Conservation (phyloP, 2,888 invertebrate genomes). For the Drosophila quasianomalipes region DNA sequence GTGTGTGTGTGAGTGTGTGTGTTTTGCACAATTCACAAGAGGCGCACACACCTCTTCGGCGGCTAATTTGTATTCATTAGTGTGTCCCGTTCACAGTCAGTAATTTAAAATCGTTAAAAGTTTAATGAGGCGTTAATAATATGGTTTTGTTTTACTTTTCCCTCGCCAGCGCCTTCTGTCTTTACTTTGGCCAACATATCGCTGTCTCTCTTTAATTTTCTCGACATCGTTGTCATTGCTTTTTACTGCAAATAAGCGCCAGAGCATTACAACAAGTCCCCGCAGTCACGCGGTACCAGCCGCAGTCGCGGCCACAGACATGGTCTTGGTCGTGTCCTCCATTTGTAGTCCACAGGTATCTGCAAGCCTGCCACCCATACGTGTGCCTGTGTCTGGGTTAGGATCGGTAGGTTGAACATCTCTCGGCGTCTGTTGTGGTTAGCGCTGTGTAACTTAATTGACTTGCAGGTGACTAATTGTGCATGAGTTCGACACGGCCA, state of each 20-base stretch:
- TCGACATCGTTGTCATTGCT: conserved; percentile 70
- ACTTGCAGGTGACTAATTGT: conserved; percentile 82
- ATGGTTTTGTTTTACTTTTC: conserved; percentile 78
- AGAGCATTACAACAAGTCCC: conserved; percentile 54
- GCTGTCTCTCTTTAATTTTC: conserved; percentile 53
- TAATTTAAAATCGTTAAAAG: conserved; percentile 82
- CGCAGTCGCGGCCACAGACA: not conserved
- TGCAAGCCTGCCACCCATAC: conserved; percentile 41
- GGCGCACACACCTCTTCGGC: conserved; percentile 56
- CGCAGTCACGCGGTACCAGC: conserved; percentile 19
- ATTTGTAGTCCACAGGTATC: conserved; percentile 5
- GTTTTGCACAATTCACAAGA: conserved; percentile 31
- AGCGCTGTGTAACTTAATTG: conserved; percentile 74
- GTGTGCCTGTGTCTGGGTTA: conserved; percentile 44
- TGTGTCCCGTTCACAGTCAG: conserved; percentile 68
- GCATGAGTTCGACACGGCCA: conserved; percentile 77
- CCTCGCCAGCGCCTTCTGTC: conserved; percentile 24
- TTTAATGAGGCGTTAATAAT: conserved; percentile 83
- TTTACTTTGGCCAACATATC: conserved; percentile 4
- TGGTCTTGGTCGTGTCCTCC: conserved; percentile 30
- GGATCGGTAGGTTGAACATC: conserved; percentile 23
- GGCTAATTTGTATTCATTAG: conserved; percentile 83
- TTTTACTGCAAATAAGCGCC: conserved; percentile 78
- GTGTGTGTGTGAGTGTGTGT: conserved; percentile 31
- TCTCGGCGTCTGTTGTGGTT: conserved; percentile 70